A percentile compares a stretch with the other conserved stretches of the same genome.
Evolutionary conservation across 23 tunicate genomes (phyloP).

Genomic region (Diplosoma virens): DNA sequence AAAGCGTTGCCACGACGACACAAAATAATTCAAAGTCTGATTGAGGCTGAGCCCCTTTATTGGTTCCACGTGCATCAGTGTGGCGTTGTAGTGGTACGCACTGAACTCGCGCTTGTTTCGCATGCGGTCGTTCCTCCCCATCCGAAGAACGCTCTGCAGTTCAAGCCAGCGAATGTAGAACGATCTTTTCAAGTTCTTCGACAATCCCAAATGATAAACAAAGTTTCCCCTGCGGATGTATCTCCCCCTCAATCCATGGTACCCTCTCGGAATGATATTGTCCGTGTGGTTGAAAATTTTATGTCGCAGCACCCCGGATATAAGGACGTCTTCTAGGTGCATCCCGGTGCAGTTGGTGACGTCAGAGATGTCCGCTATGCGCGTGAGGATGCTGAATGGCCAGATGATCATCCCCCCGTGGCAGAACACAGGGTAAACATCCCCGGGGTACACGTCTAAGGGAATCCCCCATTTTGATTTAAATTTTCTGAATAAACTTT

Average conservation of each 20-base stretch:
- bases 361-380: slow-evolving; percentile 33
- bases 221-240: slow-evolving; percentile 11
- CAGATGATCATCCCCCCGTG: slow-evolving; percentile 68
- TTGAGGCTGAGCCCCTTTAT: slow-evolving; percentile 5
- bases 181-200: slow-evolving; percentile 16
- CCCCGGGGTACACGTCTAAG: slow-evolving; percentile 27
- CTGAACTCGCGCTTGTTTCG: neutral
- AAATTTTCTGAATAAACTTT: slow-evolving; percentile 19
- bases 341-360: slow-evolving; percentile 57
- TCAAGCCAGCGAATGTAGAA: slow-evolving; percentile 41
- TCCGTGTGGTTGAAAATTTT: slow-evolving; percentile 13
- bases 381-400: slow-evolving; percentile 7
- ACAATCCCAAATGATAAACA: slow-evolving; percentile 50
- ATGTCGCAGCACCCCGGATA: slow-evolving; percentile 49
- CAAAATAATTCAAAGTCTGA: slow-evolving; percentile 23
- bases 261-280: slow-evolving; percentile 22
- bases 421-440: slow-evolving; percentile 52
- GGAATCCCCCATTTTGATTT: slow-evolving; percentile 56
- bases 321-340: slow-evolving; percentile 65
- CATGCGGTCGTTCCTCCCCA: slow-evolving; percentile 19
- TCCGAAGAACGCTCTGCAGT: neutral
- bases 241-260: neutral
- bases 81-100: slow-evolving; percentile 12
- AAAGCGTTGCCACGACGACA: neutral
- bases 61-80: neutral